Conservation (phyloP, 2,797 vertebrate species). For the Alouatta caraya region DNA sequence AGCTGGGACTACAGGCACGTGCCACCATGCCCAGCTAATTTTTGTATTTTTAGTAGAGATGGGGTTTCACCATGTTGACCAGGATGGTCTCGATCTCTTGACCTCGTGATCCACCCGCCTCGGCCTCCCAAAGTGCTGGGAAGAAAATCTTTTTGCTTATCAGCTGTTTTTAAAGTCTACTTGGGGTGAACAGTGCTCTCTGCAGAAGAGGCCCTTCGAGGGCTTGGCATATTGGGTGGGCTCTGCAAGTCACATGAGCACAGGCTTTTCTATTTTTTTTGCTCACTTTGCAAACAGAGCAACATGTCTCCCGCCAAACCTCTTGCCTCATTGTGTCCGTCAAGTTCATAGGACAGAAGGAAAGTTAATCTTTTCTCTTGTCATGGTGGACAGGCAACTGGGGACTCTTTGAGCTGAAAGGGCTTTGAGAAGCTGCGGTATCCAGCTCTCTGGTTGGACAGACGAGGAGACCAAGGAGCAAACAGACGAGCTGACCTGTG, state of each 20-base stretch:
- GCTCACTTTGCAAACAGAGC: slow-evolving; percentile 73
- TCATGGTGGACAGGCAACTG: background rate
- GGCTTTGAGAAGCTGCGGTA: accelerated
- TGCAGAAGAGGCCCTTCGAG: slow-evolving; percentile 67
- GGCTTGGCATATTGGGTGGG: slow-evolving; percentile 60
- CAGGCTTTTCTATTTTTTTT: background rate
- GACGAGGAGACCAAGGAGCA: background rate
- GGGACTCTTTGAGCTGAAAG: background rate
- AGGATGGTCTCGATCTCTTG: too few species aligned
- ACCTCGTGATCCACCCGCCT: too few species aligned
- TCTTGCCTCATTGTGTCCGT: slow-evolving; percentile 41
- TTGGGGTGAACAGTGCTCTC: slow-evolving; percentile 63
- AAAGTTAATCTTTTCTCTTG: slow-evolving; percentile 62
- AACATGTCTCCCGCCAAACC: slow-evolving; percentile 23
- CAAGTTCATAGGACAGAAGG: slow-evolving; percentile 53
- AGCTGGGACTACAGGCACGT: too few species aligned
- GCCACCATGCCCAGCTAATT: too few species aligned
- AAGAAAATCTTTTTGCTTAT: slow-evolving; percentile 76
- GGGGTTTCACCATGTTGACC: too few species aligned
- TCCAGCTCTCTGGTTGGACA: background rate
- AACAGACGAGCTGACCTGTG: background rate
- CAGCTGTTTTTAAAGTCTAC: slow-evolving; percentile 75
- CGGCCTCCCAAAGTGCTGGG: too few species aligned
- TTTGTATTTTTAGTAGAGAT: too few species aligned
- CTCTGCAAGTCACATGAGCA: background rate